Base-by-base conservation (phyloP, 2,888 invertebrate species). In the Elegia similella region DNA sequence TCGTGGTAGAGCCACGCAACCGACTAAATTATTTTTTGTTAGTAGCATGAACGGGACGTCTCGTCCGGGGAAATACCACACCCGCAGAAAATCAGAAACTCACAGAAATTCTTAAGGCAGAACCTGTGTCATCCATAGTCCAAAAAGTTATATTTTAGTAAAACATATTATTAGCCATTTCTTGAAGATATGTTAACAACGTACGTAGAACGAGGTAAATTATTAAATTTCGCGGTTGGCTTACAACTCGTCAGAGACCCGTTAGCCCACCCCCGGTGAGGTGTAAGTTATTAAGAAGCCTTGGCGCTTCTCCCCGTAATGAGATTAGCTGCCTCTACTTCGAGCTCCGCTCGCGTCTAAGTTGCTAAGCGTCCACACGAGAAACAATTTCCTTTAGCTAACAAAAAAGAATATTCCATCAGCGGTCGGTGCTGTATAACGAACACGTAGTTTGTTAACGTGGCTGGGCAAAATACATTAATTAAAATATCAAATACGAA, bases 281-380 rank as follows among this genome's bases (percentile, higher is more conserved):
- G 69, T 78, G 76, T 80, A 80, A 82, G 78, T 84, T 84, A 84
- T 84, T 82, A 87, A 76, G 88, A 88, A 88, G 84, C 86, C 87
- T 79, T 78, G 75, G 66, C 74, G 78, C 72, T 81, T 73, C 81
- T 72, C 66, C 69, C 66, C 71, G 66, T 88, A 88, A 89, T 83
- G 72, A 84, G 87, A 88, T 89, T 88, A 88, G 68, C 73, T 65
- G 73, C 65, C 67, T 73, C 69, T 65, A 70, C 63, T 7, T 12
- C 15, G 38, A 6, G n/a, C 23, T 50, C 10, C n/a, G 12, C 8
- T 16, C 10, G 12, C 15, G 34, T 52, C 42, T n/a, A 52, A 34
- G 16, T 16, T 52, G 47, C 52, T 52, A 52, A 42, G 42, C 52
- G 17, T 42, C 48, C 52, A 42, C 44, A 46, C 15, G 43, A 54